phyloP scores from a whole-genome alignment of 2,888 invertebrate genomes.

The Barypeithes pellucidus region DNA sequence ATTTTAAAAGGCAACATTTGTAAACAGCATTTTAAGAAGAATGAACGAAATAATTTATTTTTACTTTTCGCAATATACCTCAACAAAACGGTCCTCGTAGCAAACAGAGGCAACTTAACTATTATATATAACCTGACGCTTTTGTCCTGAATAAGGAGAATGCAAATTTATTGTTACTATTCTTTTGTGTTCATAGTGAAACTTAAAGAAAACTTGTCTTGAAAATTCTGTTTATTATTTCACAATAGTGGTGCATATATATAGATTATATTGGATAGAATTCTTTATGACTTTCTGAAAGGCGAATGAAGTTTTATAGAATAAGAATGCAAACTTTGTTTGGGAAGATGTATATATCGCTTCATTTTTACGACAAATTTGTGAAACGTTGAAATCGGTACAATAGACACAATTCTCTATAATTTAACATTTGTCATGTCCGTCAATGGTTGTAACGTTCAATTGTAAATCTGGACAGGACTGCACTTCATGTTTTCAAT shows the following conservation, averaged over 20 bases:
- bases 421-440: too few species aligned
- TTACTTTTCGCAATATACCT: slow-evolving; percentile 1
- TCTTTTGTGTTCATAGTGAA: slow-evolving; percentile 14
- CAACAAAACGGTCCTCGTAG: slow-evolving; percentile 1
- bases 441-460: too few species aligned
- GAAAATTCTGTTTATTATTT: slow-evolving; percentile 22
- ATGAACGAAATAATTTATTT: background rate
- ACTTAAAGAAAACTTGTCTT: background rate
- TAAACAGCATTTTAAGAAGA: background rate
- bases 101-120: slow-evolving; percentile 13
- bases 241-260: slow-evolving; percentile 7
- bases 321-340: background rate
- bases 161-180: slow-evolving; percentile 22
- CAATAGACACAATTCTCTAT: too few species aligned
- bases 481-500: too few species aligned
- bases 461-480: too few species aligned
- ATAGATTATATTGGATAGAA: slow-evolving; percentile 13
- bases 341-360: background rate
- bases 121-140: background rate
- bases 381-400: background rate
- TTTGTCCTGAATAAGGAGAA: slow-evolving; percentile 7
- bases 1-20: background rate
- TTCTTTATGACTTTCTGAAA: slow-evolving; percentile 7
- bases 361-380: background rate
- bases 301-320: background rate